Percentiles rank a stretch among this genome's conserved stretches.
Conservation (phyloP, 2,113 vertebrate genomes). For the Zingel zingel region DNA sequence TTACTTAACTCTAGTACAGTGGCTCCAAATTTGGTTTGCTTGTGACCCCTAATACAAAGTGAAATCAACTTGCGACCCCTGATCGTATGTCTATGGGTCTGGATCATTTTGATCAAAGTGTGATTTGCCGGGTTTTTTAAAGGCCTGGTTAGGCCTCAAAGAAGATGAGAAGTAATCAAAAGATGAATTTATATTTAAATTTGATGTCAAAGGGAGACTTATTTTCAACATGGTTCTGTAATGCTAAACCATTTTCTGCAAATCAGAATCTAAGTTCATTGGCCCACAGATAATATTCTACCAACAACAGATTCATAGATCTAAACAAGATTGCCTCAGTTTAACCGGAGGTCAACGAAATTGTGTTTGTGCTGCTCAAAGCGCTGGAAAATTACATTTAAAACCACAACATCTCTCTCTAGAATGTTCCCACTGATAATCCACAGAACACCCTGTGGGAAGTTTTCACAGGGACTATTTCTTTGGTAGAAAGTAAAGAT, state of each 20-base stretch:
- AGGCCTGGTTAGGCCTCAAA: not conserved
- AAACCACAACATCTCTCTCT: not conserved
- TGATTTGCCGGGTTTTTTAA: not conserved
- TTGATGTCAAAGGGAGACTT: not conserved
- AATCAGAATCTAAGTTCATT: not conserved
- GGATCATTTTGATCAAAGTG: not conserved
- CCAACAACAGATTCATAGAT: not conserved
- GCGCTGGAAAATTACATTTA: not conserved
- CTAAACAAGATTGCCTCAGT: not conserved
- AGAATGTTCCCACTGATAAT: not conserved
- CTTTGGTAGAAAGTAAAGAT: not conserved
- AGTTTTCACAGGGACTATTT: conserved; percentile 3
- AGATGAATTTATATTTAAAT: not conserved
- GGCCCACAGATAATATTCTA: not conserved
- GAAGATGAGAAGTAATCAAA: not conserved
- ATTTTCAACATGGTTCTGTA: not conserved
- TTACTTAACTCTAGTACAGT: not conserved
- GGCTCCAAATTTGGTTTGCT: not conserved
- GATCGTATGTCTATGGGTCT: not conserved
- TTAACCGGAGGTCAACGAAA: not conserved
- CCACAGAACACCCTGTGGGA: not conserved
- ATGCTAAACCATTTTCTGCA: not conserved
- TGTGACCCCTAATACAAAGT: not conserved
- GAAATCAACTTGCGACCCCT: not conserved
- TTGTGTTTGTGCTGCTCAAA: not conserved